Evolutionary conservation across 1,140 invertebrate species (phyloP).

Genomic region (Pseudomyrmex pallidus): DNA sequence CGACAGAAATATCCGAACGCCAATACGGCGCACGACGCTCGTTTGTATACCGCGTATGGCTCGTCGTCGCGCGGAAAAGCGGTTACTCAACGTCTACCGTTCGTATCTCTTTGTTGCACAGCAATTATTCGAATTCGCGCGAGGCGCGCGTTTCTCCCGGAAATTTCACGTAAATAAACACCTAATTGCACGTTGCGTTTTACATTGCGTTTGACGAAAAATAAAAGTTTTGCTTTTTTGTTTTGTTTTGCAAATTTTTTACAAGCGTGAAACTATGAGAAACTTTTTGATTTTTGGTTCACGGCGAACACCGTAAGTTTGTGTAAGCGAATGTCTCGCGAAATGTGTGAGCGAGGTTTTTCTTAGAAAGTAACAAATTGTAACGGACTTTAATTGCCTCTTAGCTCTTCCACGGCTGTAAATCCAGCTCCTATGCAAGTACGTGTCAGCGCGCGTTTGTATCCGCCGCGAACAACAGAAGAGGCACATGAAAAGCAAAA

Average conservation of each 20-base stretch:
- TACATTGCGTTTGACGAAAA: background rate
- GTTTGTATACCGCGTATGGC: conserved; percentile 29
- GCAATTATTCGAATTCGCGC: conserved; percentile 18
- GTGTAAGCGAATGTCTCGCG: background rate
- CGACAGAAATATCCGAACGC: conserved; percentile 40
- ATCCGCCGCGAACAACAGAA: conserved; percentile 25
- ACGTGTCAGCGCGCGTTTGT: conserved; percentile 43
- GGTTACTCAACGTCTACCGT: background rate
- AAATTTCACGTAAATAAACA: conserved; percentile 17
- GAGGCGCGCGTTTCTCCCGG: background rate
- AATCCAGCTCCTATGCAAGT: conserved; percentile 25
- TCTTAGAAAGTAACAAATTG: conserved; percentile 39
- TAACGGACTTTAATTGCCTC: conserved; percentile 55
- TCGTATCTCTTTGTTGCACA: background rate
- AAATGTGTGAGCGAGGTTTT: conserved; percentile 2
- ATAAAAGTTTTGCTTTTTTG: background rate
- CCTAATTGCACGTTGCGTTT: background rate
- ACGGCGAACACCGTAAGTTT: background rate
- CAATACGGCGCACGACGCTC: conserved; percentile 8
- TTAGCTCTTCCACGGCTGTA: conserved; percentile 32
- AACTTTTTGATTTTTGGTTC: background rate
- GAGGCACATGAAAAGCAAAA: conserved; percentile 21
- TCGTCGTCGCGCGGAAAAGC: conserved; percentile 24
- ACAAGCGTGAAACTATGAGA: background rate
- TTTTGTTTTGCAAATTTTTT: background rate